Evolutionary conservation across 2,797 vertebrate species (phyloP).

Genomic region (Enteromius afrohamiltoni): DNA sequence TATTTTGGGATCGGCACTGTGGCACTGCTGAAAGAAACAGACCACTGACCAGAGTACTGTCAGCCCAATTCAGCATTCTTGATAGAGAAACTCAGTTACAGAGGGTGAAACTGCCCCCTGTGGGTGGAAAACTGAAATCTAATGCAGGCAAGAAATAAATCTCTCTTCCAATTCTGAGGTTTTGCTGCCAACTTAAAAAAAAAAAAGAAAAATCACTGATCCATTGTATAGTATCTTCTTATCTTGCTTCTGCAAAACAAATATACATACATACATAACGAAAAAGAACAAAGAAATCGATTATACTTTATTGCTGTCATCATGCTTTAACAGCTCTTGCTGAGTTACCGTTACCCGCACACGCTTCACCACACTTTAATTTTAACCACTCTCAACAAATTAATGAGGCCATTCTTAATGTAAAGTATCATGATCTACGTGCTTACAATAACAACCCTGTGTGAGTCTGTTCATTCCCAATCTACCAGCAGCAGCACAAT

Average conservation of each 20-base stretch:
- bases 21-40: conserved; percentile 15
- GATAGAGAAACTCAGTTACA: neutral
- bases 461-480: neutral
- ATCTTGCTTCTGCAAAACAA: conserved; percentile 2
- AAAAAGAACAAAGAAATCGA: neutral
- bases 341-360: neutral
- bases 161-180: neutral
- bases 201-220: neutral
- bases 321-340: conserved; percentile 7
- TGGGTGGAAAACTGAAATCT: conserved; percentile 61
- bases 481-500: conserved; percentile 8
- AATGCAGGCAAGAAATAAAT: conserved; percentile 8
- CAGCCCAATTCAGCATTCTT: conserved; percentile 32
- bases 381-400: conserved; percentile 18
- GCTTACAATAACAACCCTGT: conserved; percentile 10
- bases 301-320: neutral
- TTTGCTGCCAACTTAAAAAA: neutral
- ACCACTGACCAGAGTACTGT: conserved; percentile 11
- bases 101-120: conserved; percentile 80
- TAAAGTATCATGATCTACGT: conserved; percentile 14
- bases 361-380: conserved; percentile 3
- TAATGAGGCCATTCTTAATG: conserved; percentile 24
- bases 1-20: conserved; percentile 19
- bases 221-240: neutral
- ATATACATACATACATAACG: conserved; percentile 1